Evolutionary conservation across 2,888 invertebrate genomes (phyloP), one percentile per base, ranked within the genome.

Genomic region (Ophonus ardosiacus): DNA sequence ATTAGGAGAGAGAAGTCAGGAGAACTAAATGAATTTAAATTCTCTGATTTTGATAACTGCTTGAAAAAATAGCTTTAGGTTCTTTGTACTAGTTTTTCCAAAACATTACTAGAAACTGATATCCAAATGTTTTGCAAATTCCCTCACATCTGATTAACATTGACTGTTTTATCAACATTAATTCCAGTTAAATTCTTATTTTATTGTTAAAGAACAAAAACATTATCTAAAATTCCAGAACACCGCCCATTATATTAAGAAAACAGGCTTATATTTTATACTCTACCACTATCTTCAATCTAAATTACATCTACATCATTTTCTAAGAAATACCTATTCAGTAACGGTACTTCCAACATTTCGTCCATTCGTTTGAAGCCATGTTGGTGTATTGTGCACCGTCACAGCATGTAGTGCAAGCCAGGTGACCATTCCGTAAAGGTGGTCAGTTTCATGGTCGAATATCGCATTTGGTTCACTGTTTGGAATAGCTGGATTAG

Each of bases 391-490:
- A 51, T 71, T 56, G 38, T 82, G 71, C 82, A 82, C 71, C 71
- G 82, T 82, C 71, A 71, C 68, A 13, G 31, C 68, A 31, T 15
- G 38, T 7, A n/a, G 38, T 7, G 63, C 76, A 76, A 59, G 82
- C 74, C 76, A 83, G 83, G 74, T 83, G 76, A 83, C 83, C 74
- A 83, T 82, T 71, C 57, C n/a, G 24, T 76, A 83, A 74, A 83
- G 82, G 56, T 83, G 83, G 83, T 83, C 83, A 83, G 71, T 76
- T 83, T 82, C 71, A 71, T 71, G 71, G 38, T 71, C 74, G 57
- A 8, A 68, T 68, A 56, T 71, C 74, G 57, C 18, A 68, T 68
- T 81, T 81, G 40, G 8, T 43, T 38, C 71, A 31, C 68, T 68
- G 38, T 59, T 18, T 59, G 24, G 63, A 63, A 63, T 63, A 38